These are phyloP conservation scores for Dasyurus viverrinus DNA, from an alignment of 2,113 vertebrate genomes.

Conservation along the genomic window DNA sequence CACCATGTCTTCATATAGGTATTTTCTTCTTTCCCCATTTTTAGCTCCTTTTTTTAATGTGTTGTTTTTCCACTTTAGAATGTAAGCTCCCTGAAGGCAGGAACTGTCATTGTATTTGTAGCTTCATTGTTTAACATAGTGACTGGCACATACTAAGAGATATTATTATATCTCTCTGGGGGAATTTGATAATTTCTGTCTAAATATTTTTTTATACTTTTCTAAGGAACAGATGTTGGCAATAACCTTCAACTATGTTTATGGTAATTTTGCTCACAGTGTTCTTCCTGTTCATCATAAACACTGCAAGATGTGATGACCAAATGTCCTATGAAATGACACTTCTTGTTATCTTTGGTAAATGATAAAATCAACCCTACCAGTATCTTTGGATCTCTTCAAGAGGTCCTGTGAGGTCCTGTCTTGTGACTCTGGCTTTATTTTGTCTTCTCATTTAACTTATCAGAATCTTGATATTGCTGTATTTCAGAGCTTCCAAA, in stretches of 20 bases:
- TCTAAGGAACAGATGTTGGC: not conserved
- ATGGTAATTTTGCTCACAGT: not conserved
- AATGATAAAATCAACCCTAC: not conserved
- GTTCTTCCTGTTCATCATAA: not conserved
- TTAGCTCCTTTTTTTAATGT: not conserved
- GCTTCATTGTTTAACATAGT: not conserved
- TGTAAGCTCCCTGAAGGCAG: not conserved
- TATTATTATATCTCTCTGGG: not conserved
- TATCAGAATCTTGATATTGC: not conserved
- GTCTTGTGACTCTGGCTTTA: not conserved
- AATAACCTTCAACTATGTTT: not conserved
- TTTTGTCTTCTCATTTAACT: not conserved
- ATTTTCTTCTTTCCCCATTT: not conserved
- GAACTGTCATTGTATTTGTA: not conserved
- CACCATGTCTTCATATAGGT: not conserved
- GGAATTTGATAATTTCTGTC: not conserved
- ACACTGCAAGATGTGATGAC: not conserved
- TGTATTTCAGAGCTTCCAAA: not conserved
- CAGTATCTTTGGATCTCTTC: not conserved
- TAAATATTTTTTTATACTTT: not conserved
- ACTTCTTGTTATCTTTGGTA: not conserved
- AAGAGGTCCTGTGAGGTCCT: not conserved
- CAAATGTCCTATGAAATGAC: not conserved
- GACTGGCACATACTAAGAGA: not conserved
- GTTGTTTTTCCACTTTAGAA: not conserved